Conservation (phyloP, 2,888 invertebrate genomes). For the Cephus spinipes region DNA sequence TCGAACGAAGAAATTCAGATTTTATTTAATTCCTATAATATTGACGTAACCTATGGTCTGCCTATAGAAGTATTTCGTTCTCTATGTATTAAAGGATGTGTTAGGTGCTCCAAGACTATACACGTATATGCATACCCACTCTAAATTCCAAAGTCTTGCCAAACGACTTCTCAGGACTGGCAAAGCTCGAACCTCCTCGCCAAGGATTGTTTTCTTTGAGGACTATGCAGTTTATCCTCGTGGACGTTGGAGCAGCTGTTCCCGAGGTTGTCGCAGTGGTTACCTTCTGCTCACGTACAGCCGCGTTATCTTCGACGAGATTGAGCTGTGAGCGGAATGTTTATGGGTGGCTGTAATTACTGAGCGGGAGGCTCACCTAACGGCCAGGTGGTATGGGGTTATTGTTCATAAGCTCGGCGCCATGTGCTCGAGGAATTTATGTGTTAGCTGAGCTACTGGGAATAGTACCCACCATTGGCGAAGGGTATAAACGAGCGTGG, state of each 20-base stretch:
- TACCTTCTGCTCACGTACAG: not conserved
- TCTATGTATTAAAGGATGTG: slow-evolving; percentile 21
- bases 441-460: slow-evolving; percentile 50
- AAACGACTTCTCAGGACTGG: not conserved
- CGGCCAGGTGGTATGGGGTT: slow-evolving; percentile 42
- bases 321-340: slow-evolving; percentile 56
- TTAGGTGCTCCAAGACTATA: slow-evolving; percentile 3
- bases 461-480: slow-evolving; percentile 11
- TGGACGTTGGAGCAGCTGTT: slow-evolving; percentile 22
- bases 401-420: slow-evolving; percentile 61
- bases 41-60: not conserved
- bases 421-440: slow-evolving; percentile 61
- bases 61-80: not conserved
- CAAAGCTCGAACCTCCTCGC: not conserved
- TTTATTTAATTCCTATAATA: not conserved
- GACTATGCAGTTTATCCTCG: slow-evolving; percentile 4
- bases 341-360: slow-evolving; percentile 58
- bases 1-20: not conserved
- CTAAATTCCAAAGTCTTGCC: not conserved
- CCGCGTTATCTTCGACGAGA: slow-evolving; percentile 40
- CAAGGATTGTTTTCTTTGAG: slow-evolving; percentile 5
- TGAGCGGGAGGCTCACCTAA: slow-evolving; percentile 46
- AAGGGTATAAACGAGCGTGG: slow-evolving; percentile 9
- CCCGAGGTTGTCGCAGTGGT: slow-evolving; percentile 18
- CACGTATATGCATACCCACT: not conserved